Evolutionary conservation across 1,140 invertebrate species (phyloP).

Genomic region (Aphelinus atriplicis): DNA sequence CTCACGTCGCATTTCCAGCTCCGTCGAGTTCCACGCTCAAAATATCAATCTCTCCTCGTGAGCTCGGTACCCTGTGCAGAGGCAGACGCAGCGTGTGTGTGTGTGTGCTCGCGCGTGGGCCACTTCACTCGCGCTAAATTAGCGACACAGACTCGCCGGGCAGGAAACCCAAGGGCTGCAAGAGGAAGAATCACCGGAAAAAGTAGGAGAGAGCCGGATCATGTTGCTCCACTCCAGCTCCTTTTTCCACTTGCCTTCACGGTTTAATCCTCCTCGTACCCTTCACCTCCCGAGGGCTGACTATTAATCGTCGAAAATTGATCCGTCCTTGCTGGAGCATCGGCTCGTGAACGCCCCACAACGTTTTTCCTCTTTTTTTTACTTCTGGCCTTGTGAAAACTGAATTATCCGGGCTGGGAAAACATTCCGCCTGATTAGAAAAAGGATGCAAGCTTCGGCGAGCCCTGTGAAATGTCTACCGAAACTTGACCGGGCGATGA

Average conservation of each 20-base stretch:
- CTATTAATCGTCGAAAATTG: constrained; percentile 9
- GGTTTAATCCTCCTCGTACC: not conserved
- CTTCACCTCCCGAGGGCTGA: not conserved
- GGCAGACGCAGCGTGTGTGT: too few species aligned
- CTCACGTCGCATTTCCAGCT: constrained; percentile 11
- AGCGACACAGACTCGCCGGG: not conserved
- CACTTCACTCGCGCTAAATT: not conserved
- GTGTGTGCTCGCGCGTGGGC: not conserved
- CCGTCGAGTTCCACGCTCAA: constrained; percentile 39
- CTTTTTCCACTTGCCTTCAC: not conserved
- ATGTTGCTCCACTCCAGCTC: too few species aligned
- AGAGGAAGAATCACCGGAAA: too few species aligned
- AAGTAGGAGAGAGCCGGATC: too few species aligned
- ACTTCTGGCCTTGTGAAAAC: not conserved
- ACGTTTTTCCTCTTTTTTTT: too few species aligned
- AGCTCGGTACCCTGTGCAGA: too few species aligned
- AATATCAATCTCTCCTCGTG: constrained; percentile 39
- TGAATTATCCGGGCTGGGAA: constrained; percentile 32
- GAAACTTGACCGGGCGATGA: not conserved
- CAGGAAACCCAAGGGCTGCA: too few species aligned
- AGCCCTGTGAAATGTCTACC: not conserved
- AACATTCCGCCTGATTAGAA: constrained; percentile 49
- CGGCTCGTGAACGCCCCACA: too few species aligned
- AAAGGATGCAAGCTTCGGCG: constrained; percentile 5
- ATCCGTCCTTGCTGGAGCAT: not conserved